Evolutionary conservation across 2,113 vertebrate species (phyloP).

Genomic region (Myrmophylax atrothorax): DNA sequence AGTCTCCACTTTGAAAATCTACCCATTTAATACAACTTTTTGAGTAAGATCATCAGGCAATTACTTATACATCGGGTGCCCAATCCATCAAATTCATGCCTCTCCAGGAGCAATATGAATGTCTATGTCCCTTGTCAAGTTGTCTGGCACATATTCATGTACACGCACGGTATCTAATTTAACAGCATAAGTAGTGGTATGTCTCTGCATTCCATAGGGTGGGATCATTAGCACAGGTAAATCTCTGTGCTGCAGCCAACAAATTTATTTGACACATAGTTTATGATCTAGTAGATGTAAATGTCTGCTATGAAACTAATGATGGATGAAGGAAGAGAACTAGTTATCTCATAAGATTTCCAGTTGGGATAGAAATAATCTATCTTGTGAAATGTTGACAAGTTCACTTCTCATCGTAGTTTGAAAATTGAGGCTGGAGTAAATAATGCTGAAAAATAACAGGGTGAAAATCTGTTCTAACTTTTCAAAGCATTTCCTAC

Average conservation of each 20-base stretch:
- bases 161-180: background rate
- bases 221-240: background rate
- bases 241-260: background rate
- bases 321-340: constrained; percentile 34
- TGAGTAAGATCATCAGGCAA: background rate
- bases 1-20: background rate
- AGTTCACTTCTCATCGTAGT: constrained; percentile 48
- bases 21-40: background rate
- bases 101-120: background rate
- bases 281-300: constrained; percentile 52
- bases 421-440: constrained; percentile 40
- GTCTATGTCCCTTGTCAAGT: background rate
- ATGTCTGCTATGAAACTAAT: constrained; percentile 28
- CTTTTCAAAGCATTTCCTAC: constrained; percentile 28
- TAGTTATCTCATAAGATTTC: constrained; percentile 42
- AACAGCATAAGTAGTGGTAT: background rate
- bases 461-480: constrained; percentile 21
- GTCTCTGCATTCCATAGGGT: background rate
- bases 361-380: constrained; percentile 35
- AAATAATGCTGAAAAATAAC: constrained; percentile 50
- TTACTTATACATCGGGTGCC: background rate
- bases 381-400: constrained; percentile 29
- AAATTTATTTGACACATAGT: constrained; percentile 11
- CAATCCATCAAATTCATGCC: background rate
- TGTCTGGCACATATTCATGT: background rate